These are phyloP conservation scores for Carollia perspicillata DNA, from an alignment of 2,113 vertebrate species.

Conservation along the genomic window DNA sequence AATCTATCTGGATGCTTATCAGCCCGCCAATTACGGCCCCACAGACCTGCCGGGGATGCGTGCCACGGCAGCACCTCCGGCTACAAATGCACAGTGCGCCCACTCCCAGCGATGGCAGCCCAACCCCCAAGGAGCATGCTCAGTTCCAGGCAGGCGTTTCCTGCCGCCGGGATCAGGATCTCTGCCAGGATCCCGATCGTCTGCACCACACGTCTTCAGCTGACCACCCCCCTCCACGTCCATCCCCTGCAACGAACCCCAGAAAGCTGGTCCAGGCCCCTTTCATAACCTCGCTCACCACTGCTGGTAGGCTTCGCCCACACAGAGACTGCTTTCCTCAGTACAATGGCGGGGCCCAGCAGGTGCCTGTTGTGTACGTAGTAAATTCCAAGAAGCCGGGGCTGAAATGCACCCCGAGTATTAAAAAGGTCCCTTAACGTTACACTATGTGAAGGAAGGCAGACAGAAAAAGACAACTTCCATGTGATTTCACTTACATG, in stretches of 20 bases:
- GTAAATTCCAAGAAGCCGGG: not conserved
- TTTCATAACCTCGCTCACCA: not conserved
- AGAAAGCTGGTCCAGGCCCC: rapidly evolving
- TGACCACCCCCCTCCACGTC: not conserved
- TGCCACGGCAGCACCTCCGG: not conserved
- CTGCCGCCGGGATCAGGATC: not conserved
- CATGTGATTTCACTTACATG: not conserved
- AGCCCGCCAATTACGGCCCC: not conserved
- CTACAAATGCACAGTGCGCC: not conserved
- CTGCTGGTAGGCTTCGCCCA: not conserved
- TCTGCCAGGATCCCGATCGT: not conserved
- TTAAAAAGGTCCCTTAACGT: not conserved
- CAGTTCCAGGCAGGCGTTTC: not conserved
- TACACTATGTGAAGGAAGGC: not conserved
- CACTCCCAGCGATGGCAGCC: not conserved
- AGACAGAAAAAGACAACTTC: not conserved
- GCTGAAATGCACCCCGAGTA: not conserved
- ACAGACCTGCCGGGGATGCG: not conserved
- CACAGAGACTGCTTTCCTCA: not conserved
- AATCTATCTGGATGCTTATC: not conserved
- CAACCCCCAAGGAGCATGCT: not conserved
- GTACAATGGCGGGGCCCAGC: not conserved
- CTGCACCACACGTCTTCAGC: not conserved
- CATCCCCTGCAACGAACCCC: not conserved
- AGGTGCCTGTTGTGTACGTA: rapidly evolving